Evolutionary conservation across 2,888 invertebrate genomes (phyloP), one percentile per base, ranked within the genome.

Genomic region (Tenthredo scrophulariae): DNA sequence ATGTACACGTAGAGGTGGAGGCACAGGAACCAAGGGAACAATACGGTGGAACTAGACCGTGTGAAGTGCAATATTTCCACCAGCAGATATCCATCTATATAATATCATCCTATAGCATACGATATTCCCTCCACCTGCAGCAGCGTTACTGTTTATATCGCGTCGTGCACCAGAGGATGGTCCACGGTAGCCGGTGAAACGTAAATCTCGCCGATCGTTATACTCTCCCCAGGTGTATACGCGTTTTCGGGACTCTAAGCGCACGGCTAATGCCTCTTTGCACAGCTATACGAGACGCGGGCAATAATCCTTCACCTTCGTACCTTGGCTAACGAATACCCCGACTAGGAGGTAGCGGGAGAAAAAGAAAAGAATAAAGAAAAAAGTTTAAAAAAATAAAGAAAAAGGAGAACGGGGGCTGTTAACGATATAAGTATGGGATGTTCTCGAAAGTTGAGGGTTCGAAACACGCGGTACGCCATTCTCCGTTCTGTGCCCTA

Each of bases 41-140:
- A 90, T 89, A 85, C 86, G 87, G 86, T 87, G 87, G 88, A 91
- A 90, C 89, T 90, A 88, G 90, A 90, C 89, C 89, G 89, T 90
- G 89, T 87, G 88, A 89, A 90, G 89, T 88, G 88, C 88, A 87
- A 90, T 89, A 89, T 89, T 90, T 88, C 88, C 85, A 83, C 58
- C 62, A 79, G 37, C 40, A 62, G 79, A 58, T 79, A 79, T 79
- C 40, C 79, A 40, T 79, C 54, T 79, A 58, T 79, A 79, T 58
- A 58, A 79, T 58, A 79, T 79, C 79, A 62, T 58, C 58, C n/a
- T n/a, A 58, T 58, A 40, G n/a, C 13, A 7, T 9, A 58, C 40
- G 13, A 58, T 58, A 54, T 33, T 37, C 33, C 10, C 15, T 22
- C 6, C 15, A 22, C 58, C 40, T 13, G 33, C 26, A 13, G 33